Evolutionary conservation across 2,797 vertebrate species (phyloP).

Genomic region (Silurus lanzhouensis): DNA sequence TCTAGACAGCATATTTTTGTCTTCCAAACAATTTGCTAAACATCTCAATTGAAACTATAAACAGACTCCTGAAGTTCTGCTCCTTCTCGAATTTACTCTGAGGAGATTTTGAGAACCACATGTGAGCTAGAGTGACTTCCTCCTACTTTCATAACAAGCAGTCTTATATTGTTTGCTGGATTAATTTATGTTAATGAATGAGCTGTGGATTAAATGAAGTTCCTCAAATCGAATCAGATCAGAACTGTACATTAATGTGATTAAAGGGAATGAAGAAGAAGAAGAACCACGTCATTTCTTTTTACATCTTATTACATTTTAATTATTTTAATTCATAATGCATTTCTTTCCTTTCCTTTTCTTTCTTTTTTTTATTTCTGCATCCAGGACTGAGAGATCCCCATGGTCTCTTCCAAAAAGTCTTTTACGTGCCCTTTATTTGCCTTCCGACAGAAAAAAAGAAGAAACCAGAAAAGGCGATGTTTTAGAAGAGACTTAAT

Average conservation of each 20-base stretch:
- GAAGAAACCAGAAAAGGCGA: neutral
- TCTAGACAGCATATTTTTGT: neutral
- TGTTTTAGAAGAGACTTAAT: neutral
- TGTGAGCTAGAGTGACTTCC: too few relatives aligned
- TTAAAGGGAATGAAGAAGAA: neutral
- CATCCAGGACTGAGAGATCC: neutral
- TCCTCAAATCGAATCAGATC: neutral
- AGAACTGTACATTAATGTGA: neutral
- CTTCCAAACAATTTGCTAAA: neutral
- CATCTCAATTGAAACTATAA: neutral
- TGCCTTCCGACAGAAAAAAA: neutral
- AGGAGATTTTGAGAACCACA: neutral
- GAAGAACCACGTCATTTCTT: neutral
- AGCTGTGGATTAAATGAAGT: neutral
- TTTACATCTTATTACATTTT: neutral
- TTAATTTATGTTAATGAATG: neutral
- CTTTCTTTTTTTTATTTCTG: neutral
- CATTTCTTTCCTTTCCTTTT: too few relatives aligned
- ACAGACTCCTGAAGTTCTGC: neutral
- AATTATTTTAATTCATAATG: neutral
- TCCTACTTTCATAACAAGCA: neutral
- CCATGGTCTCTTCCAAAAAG: neutral
- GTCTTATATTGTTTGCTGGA: neutral
- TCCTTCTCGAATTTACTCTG: neutral
- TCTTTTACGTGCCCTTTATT: neutral